Conservation (phyloP, 1,140 invertebrate species). For the Nasonia giraulti region DNA sequence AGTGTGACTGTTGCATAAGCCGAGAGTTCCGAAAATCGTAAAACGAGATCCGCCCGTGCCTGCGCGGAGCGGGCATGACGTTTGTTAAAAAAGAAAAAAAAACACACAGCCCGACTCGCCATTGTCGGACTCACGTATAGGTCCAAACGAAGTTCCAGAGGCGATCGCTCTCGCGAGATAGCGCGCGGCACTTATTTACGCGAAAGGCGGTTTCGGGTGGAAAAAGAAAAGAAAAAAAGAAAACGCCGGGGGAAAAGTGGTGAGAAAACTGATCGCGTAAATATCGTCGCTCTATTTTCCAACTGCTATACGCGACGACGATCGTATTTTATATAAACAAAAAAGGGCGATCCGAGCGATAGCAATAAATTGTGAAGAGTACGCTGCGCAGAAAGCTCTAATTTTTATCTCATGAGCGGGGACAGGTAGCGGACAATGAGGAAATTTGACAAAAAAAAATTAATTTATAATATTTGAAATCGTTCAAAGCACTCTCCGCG, state of each 20-base stretch:
- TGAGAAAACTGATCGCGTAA: conserved; percentile 32
- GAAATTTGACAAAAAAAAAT: neutral
- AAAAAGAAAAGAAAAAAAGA: too few species aligned
- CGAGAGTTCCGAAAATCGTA: conserved; percentile 42
- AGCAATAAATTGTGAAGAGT: conserved; percentile 24
- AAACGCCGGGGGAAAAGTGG: too few species aligned
- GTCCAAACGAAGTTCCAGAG: neutral
- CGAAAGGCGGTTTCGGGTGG: neutral
- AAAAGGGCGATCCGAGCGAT: conserved; percentile 12
- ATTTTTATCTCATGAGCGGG: conserved; percentile 30
- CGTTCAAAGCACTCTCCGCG: neutral
- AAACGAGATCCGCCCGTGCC: conserved; percentile 15
- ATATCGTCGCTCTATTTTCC: neutral
- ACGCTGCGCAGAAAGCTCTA: neutral
- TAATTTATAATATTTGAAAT: conserved; percentile 22
- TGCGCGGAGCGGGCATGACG: neutral
- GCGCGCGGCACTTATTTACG: too few species aligned
- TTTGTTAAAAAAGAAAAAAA: neutral
- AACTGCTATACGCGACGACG: neutral
- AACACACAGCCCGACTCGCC: neutral
- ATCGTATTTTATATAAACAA: conserved; percentile 36
- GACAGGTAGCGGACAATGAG: conserved; percentile 7
- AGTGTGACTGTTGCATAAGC: conserved; percentile 37
- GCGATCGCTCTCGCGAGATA: neutral
- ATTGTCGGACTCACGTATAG: neutral